Percentiles rank a stretch among this genome's conserved stretches.
Evolutionary conservation across 2,113 vertebrate species (phyloP).

Genomic region (Sisor rabdophorus): DNA sequence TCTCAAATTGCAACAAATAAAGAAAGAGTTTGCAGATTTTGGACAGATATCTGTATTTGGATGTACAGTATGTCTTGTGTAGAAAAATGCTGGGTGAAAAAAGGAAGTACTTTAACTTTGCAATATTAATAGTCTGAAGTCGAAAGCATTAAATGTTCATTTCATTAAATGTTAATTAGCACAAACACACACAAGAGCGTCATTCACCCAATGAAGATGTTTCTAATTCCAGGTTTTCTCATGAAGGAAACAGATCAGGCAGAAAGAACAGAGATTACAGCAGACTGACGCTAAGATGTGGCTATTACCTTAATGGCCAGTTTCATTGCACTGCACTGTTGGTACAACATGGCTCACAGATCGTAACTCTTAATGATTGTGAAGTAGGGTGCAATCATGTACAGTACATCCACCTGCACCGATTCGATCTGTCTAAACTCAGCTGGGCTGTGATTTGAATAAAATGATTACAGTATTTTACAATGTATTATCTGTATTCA

Average conservation of each 20-base stretch:
- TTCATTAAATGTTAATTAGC: background rate
- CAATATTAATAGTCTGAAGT: conserved; percentile 1
- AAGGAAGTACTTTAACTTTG: conserved; percentile 8
- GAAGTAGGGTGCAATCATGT: conserved; percentile 26
- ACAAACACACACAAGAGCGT: conserved; percentile 10
- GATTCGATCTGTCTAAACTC: background rate
- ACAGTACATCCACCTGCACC: conserved; percentile 16
- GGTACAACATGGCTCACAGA: conserved; percentile 8
- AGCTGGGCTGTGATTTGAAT: background rate
- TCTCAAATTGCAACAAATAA: too few species aligned
- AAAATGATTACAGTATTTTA: background rate
- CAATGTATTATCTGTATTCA: too few species aligned
- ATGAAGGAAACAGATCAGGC: background rate
- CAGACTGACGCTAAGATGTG: conserved; percentile 22
- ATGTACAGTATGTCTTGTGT: too few species aligned
- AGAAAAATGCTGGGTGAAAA: background rate
- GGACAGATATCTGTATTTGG: too few species aligned
- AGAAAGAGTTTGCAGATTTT: too few species aligned
- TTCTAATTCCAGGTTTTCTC: background rate
- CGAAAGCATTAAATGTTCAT: conserved; percentile 7
- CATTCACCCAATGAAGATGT: background rate
- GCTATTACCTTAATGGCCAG: conserved; percentile 27
- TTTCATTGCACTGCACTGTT: conserved; percentile 19
- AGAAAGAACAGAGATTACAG: background rate
- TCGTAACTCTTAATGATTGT: conserved; percentile 22